Conservation (phyloP, 1,140 invertebrate species). For the Dufourea novaeangliae region DNA sequence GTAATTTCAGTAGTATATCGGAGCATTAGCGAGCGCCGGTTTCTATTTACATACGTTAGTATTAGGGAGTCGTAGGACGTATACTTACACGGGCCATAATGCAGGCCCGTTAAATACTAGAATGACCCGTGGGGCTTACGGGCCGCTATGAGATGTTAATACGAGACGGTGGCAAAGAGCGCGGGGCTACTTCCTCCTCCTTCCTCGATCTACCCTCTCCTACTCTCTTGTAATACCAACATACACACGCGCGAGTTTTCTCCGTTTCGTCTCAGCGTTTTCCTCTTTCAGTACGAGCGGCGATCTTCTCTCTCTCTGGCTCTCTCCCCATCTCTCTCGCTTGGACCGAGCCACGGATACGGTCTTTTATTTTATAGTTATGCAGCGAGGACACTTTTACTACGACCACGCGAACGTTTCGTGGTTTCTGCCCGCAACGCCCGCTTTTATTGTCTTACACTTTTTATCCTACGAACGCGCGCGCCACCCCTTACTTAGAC, state of each 20-base stretch:
- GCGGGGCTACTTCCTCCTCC: constrained; percentile 37
- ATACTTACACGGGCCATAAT: constrained; percentile 55
- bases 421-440: constrained; percentile 59
- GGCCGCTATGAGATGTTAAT: constrained; percentile 71
- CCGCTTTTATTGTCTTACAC: constrained; percentile 71
- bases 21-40: constrained; percentile 39
- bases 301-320: constrained; percentile 26
- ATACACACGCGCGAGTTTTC: constrained; percentile 13
- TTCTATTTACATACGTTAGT: constrained; percentile 46
- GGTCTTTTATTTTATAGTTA: constrained; percentile 77
- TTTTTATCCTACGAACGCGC: constrained; percentile 58
- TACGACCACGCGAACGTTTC: constrained; percentile 63
- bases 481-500: constrained; percentile 55
- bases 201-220: neutral
- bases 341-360: constrained; percentile 43
- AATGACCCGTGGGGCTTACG: constrained; percentile 67
- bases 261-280: constrained; percentile 37
- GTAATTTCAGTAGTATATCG: constrained; percentile 28
- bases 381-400: constrained; percentile 76
- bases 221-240: neutral
- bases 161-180: constrained; percentile 56
- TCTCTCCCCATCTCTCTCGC: neutral
- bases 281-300: constrained; percentile 23
- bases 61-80: constrained; percentile 39
- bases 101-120: constrained; percentile 71